Conservation (phyloP, 2,113 vertebrate species). For the Megaleporinus macrocephalus region DNA sequence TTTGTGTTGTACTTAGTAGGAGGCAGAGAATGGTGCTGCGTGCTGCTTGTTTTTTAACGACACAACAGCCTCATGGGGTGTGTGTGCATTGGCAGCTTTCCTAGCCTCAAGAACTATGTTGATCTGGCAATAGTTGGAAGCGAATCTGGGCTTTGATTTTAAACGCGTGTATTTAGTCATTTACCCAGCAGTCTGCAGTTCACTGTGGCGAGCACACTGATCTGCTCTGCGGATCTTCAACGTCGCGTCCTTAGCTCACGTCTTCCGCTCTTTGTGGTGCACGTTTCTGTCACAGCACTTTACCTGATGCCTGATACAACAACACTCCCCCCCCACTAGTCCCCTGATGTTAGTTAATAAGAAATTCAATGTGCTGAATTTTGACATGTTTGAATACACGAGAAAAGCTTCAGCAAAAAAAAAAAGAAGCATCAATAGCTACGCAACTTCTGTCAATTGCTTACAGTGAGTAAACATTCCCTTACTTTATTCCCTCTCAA, state of each 20-base stretch:
- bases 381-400: neutral
- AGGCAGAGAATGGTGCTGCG: constrained; percentile 72
- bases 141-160: constrained; percentile 69
- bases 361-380: neutral
- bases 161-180: constrained; percentile 74
- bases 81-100: constrained; percentile 74
- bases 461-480: neutral
- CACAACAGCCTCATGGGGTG: constrained; percentile 71
- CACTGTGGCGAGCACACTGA: constrained; percentile 58
- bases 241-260: neutral
- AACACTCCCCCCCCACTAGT: no score
- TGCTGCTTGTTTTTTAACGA: constrained; percentile 76
- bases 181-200: constrained; percentile 72
- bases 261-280: neutral
- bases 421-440: neutral
- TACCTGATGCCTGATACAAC: neutral
- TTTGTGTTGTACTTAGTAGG: constrained; percentile 75
- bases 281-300: neutral
- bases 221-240: constrained; percentile 51
- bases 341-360: neutral
- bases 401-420: neutral
- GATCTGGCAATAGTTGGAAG: constrained; percentile 69
- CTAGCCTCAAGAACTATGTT: constrained; percentile 64
- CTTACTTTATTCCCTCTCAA: no score
- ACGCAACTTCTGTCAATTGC: neutral